Conservation (phyloP, 2,113 vertebrate species). For the Chamaetylas fuelleborni region DNA sequence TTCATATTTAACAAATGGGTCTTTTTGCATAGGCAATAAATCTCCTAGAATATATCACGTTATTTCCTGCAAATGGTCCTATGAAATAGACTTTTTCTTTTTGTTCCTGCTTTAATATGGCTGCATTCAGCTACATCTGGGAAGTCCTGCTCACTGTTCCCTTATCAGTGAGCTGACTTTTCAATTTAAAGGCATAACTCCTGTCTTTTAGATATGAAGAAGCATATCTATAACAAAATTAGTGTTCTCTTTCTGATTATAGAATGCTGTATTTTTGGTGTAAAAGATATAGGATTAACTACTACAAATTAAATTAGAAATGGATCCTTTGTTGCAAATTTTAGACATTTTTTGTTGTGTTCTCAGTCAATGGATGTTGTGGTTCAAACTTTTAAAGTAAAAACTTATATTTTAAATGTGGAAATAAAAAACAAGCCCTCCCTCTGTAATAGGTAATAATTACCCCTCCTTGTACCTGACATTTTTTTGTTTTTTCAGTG, state of each 20-base stretch:
- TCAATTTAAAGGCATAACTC: background rate
- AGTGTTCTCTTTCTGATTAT: background rate
- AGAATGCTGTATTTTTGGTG: background rate
- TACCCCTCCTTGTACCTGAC: background rate
- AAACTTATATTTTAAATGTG: background rate
- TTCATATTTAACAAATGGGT: background rate
- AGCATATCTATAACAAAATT: background rate
- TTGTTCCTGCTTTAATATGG: background rate
- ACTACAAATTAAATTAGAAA: background rate
- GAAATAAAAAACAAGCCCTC: background rate
- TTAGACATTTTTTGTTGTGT: background rate
- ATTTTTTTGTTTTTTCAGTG: background rate
- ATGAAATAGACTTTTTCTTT: background rate
- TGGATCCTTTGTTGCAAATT: accelerated
- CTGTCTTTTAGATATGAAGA: background rate
- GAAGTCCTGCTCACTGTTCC: background rate
- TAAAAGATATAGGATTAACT: background rate
- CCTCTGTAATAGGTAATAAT: background rate
- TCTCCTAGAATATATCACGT: background rate
- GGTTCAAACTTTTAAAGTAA: background rate
- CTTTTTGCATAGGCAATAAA: background rate
- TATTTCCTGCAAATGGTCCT: background rate
- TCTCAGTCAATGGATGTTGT: background rate
- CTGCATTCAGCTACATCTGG: background rate
- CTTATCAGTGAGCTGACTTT: background rate